Percentiles rank a stretch among this genome's conserved stretches.
phyloP scores from a whole-genome alignment of 35 echinoderm and acorn worm species.

The Chiridota heheva region DNA sequence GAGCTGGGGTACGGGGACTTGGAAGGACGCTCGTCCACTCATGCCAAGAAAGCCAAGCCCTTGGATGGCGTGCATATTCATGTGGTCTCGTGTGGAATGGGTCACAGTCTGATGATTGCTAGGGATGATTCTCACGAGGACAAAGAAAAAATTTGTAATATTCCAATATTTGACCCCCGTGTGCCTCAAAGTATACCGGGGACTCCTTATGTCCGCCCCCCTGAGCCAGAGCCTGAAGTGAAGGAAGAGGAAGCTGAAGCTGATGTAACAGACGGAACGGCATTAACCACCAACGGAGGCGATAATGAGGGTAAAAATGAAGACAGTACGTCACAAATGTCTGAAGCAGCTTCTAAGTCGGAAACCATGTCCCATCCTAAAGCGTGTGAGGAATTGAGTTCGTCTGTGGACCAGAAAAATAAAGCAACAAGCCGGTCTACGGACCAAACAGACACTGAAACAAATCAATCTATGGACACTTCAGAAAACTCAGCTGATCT shows the following conservation, averaged over 20 bases:
- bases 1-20: slow-evolving; percentile 92
- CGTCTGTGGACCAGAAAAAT: too few relatives aligned
- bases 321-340: too few relatives aligned
- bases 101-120: slow-evolving; percentile 81
- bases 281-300: background rate
- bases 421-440: too few relatives aligned
- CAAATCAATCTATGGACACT: too few relatives aligned
- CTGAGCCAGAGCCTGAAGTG: background rate
- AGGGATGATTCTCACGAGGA: slow-evolving; percentile 75
- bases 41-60: slow-evolving; percentile 73
- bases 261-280: background rate
- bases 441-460: too few relatives aligned
- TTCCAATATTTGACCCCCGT: slow-evolving; percentile 43
- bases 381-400: too few relatives aligned
- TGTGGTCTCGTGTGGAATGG: slow-evolving; percentile 70
- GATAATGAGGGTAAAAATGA: too few relatives aligned
- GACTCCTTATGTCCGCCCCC: slow-evolving; percentile 27
- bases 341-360: too few relatives aligned
- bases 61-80: slow-evolving; percentile 72
- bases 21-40: slow-evolving; percentile 68
- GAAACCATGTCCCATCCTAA: too few relatives aligned
- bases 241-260: slow-evolving; percentile 21
- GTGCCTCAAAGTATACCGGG: slow-evolving; percentile 36
- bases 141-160: slow-evolving; percentile 18
- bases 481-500: too few relatives aligned